Evolutionary conservation across 2,113 vertebrate species (phyloP).

Genomic region (Callorhinus ursinus): DNA sequence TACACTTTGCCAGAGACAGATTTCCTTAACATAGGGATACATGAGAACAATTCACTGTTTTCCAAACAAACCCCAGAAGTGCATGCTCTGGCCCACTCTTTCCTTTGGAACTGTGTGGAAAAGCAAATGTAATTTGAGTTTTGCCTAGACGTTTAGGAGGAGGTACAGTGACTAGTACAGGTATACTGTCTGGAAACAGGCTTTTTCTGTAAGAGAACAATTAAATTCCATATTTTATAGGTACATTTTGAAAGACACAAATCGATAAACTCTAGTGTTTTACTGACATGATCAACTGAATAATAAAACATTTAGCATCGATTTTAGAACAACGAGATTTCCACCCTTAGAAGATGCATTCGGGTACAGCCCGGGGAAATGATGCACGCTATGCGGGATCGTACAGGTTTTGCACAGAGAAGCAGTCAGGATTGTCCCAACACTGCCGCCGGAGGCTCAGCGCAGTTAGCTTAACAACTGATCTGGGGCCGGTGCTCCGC

Average conservation of each 20-base stretch:
- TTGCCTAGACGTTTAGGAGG: neutral
- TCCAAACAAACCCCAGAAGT: neutral
- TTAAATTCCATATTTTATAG: slow-evolving; percentile 13
- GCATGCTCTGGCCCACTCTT: neutral
- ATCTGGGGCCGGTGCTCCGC: too few relatives aligned
- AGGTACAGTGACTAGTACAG: neutral
- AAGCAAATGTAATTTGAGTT: neutral
- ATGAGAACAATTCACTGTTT: neutral
- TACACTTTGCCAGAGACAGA: neutral
- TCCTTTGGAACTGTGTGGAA: neutral
- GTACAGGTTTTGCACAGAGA: neutral
- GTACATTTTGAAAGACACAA: neutral
- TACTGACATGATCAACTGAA: neutral
- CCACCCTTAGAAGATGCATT: neutral
- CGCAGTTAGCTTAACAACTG: neutral
- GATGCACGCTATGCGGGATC: rapidly evolving
- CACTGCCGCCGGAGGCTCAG: neutral
- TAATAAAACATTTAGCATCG: neutral
- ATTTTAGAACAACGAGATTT: neutral
- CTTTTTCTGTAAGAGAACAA: neutral
- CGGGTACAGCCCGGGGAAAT: too few relatives aligned
- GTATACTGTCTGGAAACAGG: neutral
- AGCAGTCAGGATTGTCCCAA: neutral
- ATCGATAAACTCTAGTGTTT: neutral
- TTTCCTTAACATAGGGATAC: neutral